Evolutionary conservation across 2,797 vertebrate species (phyloP).

Genomic region (Micrastur ruficollis): DNA sequence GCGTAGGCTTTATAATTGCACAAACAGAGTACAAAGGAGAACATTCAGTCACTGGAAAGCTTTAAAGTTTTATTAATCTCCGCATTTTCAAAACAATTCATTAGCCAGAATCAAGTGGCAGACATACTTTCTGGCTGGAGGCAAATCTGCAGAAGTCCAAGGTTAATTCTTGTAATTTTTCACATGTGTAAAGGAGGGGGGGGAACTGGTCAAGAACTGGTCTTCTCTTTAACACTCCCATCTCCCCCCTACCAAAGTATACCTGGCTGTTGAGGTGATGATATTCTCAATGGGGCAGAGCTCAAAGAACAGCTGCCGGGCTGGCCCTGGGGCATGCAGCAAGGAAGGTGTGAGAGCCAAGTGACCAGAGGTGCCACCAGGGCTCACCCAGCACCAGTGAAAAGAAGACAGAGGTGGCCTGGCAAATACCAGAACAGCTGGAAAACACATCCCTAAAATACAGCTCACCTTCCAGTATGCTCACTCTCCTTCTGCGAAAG

Average conservation of each 20-base stretch:
- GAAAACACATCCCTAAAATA: background rate
- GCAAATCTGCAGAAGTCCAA: background rate
- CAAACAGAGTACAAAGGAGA: background rate
- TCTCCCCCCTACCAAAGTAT: background rate
- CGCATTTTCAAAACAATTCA: background rate
- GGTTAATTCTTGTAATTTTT: background rate
- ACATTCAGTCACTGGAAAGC: background rate
- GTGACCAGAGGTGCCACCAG: background rate
- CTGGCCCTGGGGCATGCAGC: background rate
- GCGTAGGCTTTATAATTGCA: background rate
- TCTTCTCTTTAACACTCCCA: too few species aligned
- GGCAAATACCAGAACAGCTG: background rate
- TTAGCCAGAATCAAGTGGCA: background rate
- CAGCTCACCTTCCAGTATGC: fast-evolving
- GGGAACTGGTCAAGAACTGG: background rate
- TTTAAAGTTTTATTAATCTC: background rate
- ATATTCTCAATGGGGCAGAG: background rate
- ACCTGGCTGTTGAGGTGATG: background rate
- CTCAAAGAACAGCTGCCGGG: background rate
- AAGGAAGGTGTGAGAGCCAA: fast-evolving
- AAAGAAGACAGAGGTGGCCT: background rate
- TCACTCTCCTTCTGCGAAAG: background rate
- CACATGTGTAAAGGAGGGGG: fast-evolving
- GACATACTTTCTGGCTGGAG: background rate
- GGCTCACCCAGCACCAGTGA: fast-evolving